phyloP scores from a whole-genome alignment of 2,113 vertebrate genomes.

The Seriola rivoliana region DNA sequence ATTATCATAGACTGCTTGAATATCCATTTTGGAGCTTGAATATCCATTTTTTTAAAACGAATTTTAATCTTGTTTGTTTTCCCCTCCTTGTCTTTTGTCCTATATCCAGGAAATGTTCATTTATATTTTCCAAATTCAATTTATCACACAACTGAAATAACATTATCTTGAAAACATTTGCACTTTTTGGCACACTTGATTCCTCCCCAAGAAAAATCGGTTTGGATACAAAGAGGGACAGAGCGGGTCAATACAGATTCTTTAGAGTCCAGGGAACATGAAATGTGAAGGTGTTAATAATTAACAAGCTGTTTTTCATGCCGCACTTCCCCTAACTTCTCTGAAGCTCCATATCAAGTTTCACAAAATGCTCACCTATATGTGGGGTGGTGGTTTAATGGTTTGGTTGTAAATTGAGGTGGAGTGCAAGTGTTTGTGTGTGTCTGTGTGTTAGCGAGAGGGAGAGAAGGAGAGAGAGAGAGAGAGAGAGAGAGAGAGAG shows the following conservation, averaged over 20 bases:
- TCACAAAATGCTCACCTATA: constrained; percentile 38
- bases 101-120: not conserved
- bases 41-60: not conserved
- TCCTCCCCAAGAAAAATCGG: no score
- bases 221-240: no score
- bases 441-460: not conserved
- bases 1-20: not conserved
- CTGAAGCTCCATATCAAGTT: constrained; percentile 14
- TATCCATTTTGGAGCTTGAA: not conserved
- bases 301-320: constrained; percentile 45
- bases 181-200: not conserved
- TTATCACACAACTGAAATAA: not conserved
- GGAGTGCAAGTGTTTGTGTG: not conserved
- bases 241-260: not conserved
- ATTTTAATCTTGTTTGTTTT: not conserved
- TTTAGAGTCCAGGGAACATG: constrained; percentile 5
- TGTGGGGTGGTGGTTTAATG: not conserved
- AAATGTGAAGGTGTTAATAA: constrained; percentile 47
- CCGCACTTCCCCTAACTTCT: not conserved
- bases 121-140: not conserved
- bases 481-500: not conserved
- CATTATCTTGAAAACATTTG: not conserved
- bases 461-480: not conserved
- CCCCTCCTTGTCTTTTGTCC: not conserved
- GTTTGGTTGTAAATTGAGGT: not conserved